Evolutionary conservation across 2,113 vertebrate genomes (phyloP).

Genomic region (Danio rerio): DNA sequence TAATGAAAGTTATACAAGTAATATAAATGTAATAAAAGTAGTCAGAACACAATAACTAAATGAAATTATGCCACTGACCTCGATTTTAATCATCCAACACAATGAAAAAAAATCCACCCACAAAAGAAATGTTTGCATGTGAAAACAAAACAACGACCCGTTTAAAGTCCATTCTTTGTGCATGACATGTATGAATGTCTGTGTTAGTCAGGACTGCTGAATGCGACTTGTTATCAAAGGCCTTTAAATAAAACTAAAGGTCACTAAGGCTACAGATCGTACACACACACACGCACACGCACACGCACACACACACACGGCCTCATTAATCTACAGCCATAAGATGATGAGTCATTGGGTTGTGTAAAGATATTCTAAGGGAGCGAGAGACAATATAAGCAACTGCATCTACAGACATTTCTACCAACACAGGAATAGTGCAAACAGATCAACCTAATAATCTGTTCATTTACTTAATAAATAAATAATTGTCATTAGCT

Average conservation of each 20-base stretch:
- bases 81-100: no score
- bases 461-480: no score
- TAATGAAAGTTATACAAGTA: no score
- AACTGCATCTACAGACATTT: no score
- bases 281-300: neutral
- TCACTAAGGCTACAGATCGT: neutral
- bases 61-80: no score
- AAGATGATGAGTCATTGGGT: constrained; percentile 27
- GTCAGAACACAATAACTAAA: no score
- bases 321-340: constrained; percentile 19
- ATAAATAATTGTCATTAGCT: no score
- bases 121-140: no score
- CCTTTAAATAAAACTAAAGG: constrained; percentile 26
- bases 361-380: neutral
- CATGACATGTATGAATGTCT: neutral
- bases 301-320: neutral
- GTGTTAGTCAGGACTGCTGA: constrained; percentile 18
- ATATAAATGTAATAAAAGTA: no score
- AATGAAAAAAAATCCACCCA: no score
- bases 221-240: constrained; percentile 5
- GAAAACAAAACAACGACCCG: neutral
- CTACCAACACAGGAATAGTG: no score
- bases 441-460: no score
- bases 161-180: constrained; percentile 13
- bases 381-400: neutral